Percentiles rank a stretch among this genome's conserved stretches.
Evolutionary conservation across 2,888 invertebrate genomes (phyloP).

Genomic region (Ophonus ardosiacus): DNA sequence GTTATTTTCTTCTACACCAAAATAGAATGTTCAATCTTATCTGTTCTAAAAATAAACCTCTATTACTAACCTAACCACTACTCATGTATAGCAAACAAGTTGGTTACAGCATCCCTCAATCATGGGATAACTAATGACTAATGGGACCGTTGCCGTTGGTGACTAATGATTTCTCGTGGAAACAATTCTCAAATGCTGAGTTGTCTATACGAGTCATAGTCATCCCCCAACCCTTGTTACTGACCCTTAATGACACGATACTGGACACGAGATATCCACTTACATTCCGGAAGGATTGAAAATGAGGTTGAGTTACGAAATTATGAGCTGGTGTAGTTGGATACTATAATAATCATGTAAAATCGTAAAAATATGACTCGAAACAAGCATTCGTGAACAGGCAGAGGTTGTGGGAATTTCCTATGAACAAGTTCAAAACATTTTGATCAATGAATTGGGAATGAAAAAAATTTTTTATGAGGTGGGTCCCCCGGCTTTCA

Average conservation of each 20-base stretch:
- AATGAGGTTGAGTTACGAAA: neutral
- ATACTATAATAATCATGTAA: too few species aligned
- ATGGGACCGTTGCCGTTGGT: conserved; percentile 36
- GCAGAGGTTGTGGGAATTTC: too few species aligned
- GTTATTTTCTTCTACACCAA: neutral
- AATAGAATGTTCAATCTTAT: neutral
- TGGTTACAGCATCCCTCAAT: conserved; percentile 37
- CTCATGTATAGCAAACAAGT: neutral
- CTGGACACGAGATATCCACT: neutral
- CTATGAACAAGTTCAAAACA: too few species aligned
- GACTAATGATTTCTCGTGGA: conserved; percentile 56
- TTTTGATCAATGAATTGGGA: too few species aligned
- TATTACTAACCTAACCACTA: neutral
- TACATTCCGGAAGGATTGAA: neutral
- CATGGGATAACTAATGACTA: conserved; percentile 55
- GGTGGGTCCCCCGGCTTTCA: too few species aligned
- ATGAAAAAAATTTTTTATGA: too few species aligned
- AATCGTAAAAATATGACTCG: too few species aligned
- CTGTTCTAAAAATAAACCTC: neutral
- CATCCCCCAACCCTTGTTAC: neutral
- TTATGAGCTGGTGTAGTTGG: neutral
- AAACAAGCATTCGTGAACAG: too few species aligned
- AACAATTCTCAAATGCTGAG: neutral
- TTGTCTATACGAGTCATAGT: neutral
- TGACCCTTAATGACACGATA: neutral